Percentiles rank a stretch among this genome's conserved stretches.
Conservation (phyloP, 2,888 invertebrate genomes). For the Ethmia dodecea region DNA sequence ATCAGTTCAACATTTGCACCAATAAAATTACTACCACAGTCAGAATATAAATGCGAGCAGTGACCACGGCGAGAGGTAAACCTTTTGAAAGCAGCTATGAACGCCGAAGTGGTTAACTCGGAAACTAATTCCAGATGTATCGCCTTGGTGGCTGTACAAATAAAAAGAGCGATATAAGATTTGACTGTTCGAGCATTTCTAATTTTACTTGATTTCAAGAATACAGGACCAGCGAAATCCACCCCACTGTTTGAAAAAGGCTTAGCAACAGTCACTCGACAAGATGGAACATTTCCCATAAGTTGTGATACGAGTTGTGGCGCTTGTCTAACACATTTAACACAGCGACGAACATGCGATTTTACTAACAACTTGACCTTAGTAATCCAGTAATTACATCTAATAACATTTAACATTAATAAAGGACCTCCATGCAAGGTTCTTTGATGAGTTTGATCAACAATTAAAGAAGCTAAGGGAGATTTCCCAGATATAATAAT, state of each 20-base stretch:
- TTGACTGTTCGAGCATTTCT: not conserved
- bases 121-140: not conserved
- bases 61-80: not conserved
- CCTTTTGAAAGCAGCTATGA: not conserved
- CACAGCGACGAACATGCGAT: conserved; percentile 4
- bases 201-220: not conserved
- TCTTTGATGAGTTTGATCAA: conserved; percentile 15
- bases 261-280: not conserved
- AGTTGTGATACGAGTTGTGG: conserved; percentile 1
- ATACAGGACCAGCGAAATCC: conserved; percentile 7
- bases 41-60: not conserved
- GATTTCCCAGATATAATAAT: conserved; percentile 12
- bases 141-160: not conserved
- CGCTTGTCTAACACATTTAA: conserved; percentile 5
- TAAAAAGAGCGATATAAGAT: conserved; percentile 1
- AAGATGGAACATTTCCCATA: conserved; percentile 8
- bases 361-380: conserved; percentile 7
- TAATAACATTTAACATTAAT: conserved; percentile 14
- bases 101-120: not conserved
- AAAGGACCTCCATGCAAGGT: conserved; percentile 21
- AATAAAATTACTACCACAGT: not conserved
- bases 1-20: too few species aligned
- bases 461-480: conserved; percentile 11
- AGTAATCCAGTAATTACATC: conserved; percentile 15
- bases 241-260: conserved; percentile 4